These are phyloP conservation scores for Ifrita kowaldi DNA, from an alignment of 2,113 vertebrate genomes.

Conservation along the genomic window DNA sequence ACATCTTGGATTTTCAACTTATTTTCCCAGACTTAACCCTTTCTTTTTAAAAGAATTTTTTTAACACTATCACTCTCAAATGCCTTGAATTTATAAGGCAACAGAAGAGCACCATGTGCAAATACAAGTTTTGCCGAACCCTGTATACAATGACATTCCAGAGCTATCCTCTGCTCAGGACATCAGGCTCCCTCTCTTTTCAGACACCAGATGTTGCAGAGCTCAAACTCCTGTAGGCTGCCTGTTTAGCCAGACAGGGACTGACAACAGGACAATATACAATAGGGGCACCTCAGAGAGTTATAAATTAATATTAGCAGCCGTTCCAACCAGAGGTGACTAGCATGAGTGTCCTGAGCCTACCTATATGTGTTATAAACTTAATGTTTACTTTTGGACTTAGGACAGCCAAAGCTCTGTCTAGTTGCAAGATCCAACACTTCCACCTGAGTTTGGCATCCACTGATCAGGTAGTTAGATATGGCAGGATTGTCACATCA, in stretches of 20 bases:
- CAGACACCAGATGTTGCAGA: constrained; percentile 1
- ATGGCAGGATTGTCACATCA: not conserved
- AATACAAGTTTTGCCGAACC: not conserved
- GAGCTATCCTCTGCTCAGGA: not conserved
- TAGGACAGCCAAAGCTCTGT: not conserved
- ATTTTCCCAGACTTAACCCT: not conserved
- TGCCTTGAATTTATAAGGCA: not conserved
- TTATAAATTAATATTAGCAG: not conserved
- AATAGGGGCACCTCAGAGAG: not conserved
- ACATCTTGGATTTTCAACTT: not conserved
- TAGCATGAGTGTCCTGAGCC: not conserved
- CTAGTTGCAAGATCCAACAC: not conserved
- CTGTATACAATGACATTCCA: not conserved
- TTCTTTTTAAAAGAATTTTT: not conserved
- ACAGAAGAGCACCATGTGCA: not conserved
- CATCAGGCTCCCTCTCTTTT: not conserved
- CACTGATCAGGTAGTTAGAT: not conserved
- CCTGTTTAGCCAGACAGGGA: not conserved
- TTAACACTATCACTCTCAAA: not conserved
- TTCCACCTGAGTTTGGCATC: not conserved
- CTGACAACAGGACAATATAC: not conserved
- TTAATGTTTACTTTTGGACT: not conserved
- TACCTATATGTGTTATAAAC: not conserved
- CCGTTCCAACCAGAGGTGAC: not conserved
- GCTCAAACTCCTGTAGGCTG: not conserved